Evolutionary conservation across 2,797 vertebrate genomes (phyloP).

Genomic region (Hemibagrus guttatus): DNA sequence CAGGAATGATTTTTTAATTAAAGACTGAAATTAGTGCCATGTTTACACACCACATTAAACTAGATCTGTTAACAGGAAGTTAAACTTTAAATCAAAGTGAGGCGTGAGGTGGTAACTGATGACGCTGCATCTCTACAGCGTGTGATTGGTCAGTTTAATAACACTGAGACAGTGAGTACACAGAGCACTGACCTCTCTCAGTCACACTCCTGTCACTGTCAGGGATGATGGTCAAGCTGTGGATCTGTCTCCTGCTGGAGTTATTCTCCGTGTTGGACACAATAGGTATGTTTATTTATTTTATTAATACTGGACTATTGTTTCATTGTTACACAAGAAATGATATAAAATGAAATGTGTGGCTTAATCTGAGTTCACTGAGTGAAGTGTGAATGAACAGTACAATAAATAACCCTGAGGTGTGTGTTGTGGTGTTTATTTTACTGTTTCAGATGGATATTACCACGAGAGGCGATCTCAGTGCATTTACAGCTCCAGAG

Average conservation of each 20-base stretch:
- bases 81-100: neutral
- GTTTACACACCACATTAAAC: neutral
- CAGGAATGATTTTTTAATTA: neutral
- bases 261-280: neutral
- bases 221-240: neutral
- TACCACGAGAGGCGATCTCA: neutral
- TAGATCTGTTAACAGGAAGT: neutral
- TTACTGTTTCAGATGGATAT: conserved; percentile 2
- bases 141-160: conserved; percentile 19
- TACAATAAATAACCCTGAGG: neutral
- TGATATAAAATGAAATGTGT: neutral
- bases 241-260: conserved; percentile 9
- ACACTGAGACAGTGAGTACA: neutral
- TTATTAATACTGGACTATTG: neutral
- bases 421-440: conserved; percentile 52
- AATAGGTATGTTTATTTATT: neutral
- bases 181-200: neutral
- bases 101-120: neutral
- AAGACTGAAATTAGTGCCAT: no score
- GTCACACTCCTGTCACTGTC: neutral
- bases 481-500: conserved; percentile 7
- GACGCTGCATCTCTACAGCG: neutral
- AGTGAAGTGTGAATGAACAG: neutral
- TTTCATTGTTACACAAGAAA: neutral
- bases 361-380: neutral